Evolutionary conservation across 2,888 invertebrate species (phyloP), one percentile per base, ranked within the genome.

Genomic region (Luperina nickerlii): DNA sequence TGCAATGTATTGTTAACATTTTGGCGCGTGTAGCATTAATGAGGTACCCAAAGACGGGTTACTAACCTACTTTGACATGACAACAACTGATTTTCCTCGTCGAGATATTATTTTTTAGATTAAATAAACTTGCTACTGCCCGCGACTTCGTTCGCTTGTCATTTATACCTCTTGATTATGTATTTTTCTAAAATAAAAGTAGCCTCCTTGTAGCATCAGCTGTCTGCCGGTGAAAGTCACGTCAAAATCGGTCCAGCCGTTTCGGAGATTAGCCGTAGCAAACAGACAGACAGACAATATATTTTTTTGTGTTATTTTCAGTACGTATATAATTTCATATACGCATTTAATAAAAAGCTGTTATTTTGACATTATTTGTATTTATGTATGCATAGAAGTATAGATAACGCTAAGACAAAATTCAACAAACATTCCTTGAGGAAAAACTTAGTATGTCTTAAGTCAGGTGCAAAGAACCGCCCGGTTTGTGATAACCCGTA

Each of bases 21-120:
- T 32, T n/a, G 88, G 68, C 88, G 81, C 88, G 88, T 85, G 82
- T 85, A 84, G 67, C 38, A 20, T 85, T 68, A 78, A 74, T 60
- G 67, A 72, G 57, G 20, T 66, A 68, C 20, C 27, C 18, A 68
- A 11, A 76, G 48, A 74, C 62, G 45, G 51, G 85, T 79, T 72
- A 74, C 54, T 85, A 69, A 63, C 66, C 65, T 60, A 74, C 51
- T 66, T 75, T 79, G 81, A 76, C 62, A 65, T 54, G 75, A 73
- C 32, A 48, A 42, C 60, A 66, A 38, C 4, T 15, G 74, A 81
- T 74, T 80, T 87, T 85, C 62, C 81, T 76, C 13, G 5, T 69
- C 38, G n/a, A 15, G 70, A 63, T 71, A 69, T 42, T 54, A 20
- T 54, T 54, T 57, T n/a, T 32, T 62, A 1, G 32, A 60, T 11